Conservation (phyloP, 2,888 invertebrate species). For the Sericinus montela region DNA sequence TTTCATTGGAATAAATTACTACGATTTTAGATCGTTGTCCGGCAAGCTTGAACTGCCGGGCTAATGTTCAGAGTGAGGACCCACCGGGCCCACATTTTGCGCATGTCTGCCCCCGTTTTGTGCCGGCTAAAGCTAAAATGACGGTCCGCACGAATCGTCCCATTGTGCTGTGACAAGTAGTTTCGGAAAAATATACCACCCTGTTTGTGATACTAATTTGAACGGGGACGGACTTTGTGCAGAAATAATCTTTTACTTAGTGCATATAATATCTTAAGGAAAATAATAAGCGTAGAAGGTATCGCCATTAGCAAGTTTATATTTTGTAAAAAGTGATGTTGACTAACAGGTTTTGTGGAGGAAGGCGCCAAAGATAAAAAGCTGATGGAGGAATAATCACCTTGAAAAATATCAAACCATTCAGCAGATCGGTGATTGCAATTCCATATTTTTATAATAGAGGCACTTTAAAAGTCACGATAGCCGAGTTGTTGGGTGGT, state of each 20-base stretch:
- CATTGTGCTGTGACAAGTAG: conserved; percentile 67
- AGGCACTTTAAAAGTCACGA: too few species aligned
- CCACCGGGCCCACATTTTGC: conserved; percentile 44
- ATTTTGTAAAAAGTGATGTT: too few species aligned
- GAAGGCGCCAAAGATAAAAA: too few species aligned
- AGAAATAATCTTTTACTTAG: neutral
- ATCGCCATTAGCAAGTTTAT: too few species aligned
- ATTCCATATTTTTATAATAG: too few species aligned
- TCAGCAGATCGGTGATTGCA: too few species aligned
- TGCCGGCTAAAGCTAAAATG: conserved; percentile 32
- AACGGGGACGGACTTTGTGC: conserved; percentile 44
- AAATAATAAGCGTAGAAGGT: too few species aligned
- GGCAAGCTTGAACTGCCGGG: conserved; percentile 4
- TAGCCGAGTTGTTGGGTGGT: too few species aligned
- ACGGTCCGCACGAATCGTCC: conserved; percentile 45
- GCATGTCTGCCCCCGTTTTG: conserved; percentile 52
- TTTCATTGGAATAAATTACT: conserved; percentile 21
- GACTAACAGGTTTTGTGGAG: too few species aligned
- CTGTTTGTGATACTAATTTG: conserved; percentile 68
- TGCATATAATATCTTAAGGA: too few species aligned
- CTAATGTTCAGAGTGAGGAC: conserved; percentile 8
- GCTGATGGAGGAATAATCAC: too few species aligned
- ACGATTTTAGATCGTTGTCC: conserved; percentile 22
- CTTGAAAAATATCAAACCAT: too few species aligned
- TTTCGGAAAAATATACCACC: conserved; percentile 68